phyloP scores from a whole-genome alignment of 2,797 vertebrate genomes.

The Simalia tracyae region DNA sequence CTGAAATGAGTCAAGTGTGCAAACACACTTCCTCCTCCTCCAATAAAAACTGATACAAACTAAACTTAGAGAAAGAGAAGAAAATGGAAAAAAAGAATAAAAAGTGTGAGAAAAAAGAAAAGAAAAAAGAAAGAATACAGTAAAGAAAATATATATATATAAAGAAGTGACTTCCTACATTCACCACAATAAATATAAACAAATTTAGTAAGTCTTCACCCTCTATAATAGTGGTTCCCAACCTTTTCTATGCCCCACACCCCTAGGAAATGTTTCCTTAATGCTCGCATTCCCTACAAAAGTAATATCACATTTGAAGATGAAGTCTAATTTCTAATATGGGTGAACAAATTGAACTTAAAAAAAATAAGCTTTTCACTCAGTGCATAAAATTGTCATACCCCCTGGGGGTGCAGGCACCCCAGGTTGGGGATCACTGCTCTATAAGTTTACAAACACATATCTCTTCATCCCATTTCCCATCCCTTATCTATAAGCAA shows the following conservation, averaged over 20 bases:
- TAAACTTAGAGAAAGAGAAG: background rate
- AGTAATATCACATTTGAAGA: no score
- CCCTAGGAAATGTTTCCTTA: no score
- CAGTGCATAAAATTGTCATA: no score
- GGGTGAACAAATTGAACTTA: no score
- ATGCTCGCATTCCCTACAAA: no score
- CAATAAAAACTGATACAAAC: background rate
- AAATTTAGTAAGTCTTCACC: background rate
- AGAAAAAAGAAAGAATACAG: background rate
- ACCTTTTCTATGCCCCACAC: no score
- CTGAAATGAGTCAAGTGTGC: background rate
- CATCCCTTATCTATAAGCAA: background rate
- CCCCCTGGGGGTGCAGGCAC: no score
- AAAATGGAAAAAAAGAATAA: background rate
- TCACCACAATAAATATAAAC: background rate
- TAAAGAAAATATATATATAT: background rate
- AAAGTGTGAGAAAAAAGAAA: background rate
- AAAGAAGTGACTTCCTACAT: background rate
- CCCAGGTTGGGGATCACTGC: no score
- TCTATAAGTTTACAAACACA: background rate
- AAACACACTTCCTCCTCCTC: background rate
- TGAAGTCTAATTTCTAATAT: no score
- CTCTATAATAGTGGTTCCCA: no score
- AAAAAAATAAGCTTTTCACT: no score
- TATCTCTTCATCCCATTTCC: background rate